Percentiles rank a stretch among this genome's conserved stretches.
Conservation (phyloP, 2,113 vertebrate genomes). For the Centrocercus urophasianus region DNA sequence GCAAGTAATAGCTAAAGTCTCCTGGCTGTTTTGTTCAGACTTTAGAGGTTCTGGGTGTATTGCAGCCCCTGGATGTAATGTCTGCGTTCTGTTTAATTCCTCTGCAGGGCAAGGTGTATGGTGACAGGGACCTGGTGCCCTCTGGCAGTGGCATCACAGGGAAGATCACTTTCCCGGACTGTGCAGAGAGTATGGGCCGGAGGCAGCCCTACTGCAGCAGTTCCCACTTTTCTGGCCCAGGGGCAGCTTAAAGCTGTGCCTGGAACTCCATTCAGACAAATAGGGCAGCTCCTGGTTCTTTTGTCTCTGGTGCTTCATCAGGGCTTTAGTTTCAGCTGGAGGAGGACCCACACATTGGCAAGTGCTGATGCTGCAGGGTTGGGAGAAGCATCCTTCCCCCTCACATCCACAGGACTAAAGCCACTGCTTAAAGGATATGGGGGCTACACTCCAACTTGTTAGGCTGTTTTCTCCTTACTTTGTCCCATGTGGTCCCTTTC, state of each 20-base stretch:
- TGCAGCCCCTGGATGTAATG: neutral
- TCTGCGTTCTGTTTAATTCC: neutral
- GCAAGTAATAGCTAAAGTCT: neutral
- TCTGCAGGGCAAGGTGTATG: neutral
- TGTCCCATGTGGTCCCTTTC: neutral
- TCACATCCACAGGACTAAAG: neutral
- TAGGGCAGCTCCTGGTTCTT: neutral
- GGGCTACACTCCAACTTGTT: neutral
- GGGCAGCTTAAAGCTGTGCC: neutral
- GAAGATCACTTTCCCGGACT: neutral
- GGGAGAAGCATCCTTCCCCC: neutral
- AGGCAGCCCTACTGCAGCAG: slow-evolving; percentile 4
- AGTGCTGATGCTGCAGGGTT: neutral
- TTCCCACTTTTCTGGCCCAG: slow-evolving; percentile 43
- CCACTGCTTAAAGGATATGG: neutral
- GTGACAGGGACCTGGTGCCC: neutral
- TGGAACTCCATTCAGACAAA: neutral
- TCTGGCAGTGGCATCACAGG: neutral
- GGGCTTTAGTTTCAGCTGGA: neutral
- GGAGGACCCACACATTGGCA: fast-evolving
- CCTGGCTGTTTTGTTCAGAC: neutral
- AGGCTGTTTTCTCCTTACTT: neutral
- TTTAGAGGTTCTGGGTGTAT: neutral
- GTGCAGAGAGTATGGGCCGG: neutral
- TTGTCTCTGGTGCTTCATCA: neutral